phyloP scores from a whole-genome alignment of 2,888 invertebrate species.

The Thera obeliscata region DNA sequence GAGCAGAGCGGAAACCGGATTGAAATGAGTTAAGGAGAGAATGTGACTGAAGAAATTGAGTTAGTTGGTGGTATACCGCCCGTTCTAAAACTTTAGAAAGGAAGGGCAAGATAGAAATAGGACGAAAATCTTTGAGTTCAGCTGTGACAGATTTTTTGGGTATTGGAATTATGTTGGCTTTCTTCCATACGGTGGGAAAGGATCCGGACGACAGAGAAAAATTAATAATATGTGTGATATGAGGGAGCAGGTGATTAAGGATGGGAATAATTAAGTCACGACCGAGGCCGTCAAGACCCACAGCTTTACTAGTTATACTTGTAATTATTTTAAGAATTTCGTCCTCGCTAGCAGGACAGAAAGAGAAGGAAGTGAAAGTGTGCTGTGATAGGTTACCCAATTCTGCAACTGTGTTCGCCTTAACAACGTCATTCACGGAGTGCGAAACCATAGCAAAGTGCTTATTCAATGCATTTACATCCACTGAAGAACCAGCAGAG shows the following conservation, averaged over 20 bases:
- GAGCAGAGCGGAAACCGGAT: too few species aligned
- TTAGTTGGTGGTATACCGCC: too few species aligned
- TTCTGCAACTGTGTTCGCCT: neutral
- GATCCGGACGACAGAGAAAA: neutral
- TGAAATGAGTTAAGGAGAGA: too few species aligned
- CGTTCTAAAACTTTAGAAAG: too few species aligned
- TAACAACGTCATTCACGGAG: neutral
- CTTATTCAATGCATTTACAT: neutral
- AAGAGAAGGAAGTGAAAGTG: neutral
- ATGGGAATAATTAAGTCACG: conserved; percentile 1
- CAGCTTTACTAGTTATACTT: neutral
- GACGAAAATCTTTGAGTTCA: too few species aligned
- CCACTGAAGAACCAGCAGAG: too few species aligned
- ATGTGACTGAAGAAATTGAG: too few species aligned
- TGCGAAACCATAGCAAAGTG: neutral
- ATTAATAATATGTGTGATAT: conserved; percentile 1
- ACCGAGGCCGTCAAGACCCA: neutral
- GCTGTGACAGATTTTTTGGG: neutral
- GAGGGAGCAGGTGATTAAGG: neutral
- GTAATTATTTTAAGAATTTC: neutral
- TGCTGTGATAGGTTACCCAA: neutral
- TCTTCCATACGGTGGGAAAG: neutral
- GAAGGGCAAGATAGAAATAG: too few species aligned
- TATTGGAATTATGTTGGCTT: neutral
- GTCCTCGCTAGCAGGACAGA: neutral